Evolutionary conservation across 2,888 invertebrate genomes (phyloP).

Genomic region (Lacanobia oleracea): DNA sequence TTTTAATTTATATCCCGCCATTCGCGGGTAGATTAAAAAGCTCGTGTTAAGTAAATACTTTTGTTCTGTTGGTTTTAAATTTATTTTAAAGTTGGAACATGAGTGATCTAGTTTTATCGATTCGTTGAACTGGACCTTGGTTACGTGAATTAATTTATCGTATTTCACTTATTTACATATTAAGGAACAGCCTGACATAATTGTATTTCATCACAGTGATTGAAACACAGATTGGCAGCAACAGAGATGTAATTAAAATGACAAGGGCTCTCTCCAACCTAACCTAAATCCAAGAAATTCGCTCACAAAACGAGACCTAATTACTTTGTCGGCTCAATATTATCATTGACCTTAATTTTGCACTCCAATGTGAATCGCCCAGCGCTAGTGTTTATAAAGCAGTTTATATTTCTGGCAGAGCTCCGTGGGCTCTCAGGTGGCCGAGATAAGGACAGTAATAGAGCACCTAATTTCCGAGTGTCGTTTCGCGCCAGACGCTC

Average conservation of each 20-base stretch:
- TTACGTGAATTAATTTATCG: not conserved
- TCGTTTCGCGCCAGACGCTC: constrained; percentile 57
- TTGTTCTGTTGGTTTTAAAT: constrained; percentile 39
- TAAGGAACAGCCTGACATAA: not conserved
- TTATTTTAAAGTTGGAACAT: constrained; percentile 2
- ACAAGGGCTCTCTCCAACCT: constrained; percentile 1
- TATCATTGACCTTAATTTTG: constrained; percentile 38
- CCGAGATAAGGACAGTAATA: constrained; percentile 67
- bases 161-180: not conserved
- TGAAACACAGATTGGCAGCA: not conserved
- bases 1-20: constrained; percentile 61
- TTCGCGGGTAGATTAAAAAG: constrained; percentile 47
- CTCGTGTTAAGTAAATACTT: constrained; percentile 50
- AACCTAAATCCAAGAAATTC: constrained; percentile 22
- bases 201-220: not conserved
- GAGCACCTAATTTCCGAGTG: constrained; percentile 68
- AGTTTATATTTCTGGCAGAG: constrained; percentile 44
- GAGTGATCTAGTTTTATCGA: not conserved
- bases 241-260: constrained; percentile 17
- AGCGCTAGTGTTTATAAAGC: constrained; percentile 47
- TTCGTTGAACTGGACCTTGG: not conserved
- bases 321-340: constrained; percentile 29
- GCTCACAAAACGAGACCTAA: constrained; percentile 26
- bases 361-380: constrained; percentile 22
- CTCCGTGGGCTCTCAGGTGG: constrained; percentile 49